Evolutionary conservation across 2,888 invertebrate genomes (phyloP), one percentile per base, ranked within the genome.

Genomic region (Nowickia ferox): DNA sequence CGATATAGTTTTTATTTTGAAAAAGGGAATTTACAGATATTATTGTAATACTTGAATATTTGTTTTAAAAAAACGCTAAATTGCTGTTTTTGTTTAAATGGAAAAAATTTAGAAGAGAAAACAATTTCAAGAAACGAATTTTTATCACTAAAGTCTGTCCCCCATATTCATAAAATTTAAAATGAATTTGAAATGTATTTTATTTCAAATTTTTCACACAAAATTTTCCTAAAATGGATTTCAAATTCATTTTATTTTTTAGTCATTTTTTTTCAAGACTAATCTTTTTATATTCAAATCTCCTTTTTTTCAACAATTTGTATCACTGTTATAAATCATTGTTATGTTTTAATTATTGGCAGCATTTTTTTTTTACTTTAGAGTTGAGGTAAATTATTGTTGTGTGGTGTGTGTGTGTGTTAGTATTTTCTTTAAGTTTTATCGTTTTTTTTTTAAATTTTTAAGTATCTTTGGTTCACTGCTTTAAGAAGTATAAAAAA

Each of bases 391-490:
- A 82, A 77, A 65, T 77, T 63, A 65, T 71, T 79, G 63, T 71
- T 85, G 53, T 66, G 17, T 74, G 55, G 57, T 79, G 6, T 40
- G 66, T 81, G 19, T 59, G 6, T 40, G 68, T 48, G 51, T 69
- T 46, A 22, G 30, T 66, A 51, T 76, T 11, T 68, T 68, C 15
- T 65, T 44, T 53, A 48, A 8, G 13, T 46, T 38, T 19, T 48
- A n/a, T 57, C 22, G 30, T 30, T 30, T n/a, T 57, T 42, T n/a
- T 65, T 72, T 57, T 30, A 38, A 19, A 19, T 46, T 81, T 83
- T 77, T 83, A 78, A 83, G 75, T 86, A 75, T 86, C 85, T 86
- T 86, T 86, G 85, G 85, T 83, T 79, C 74, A 71, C 83, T 86
- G 85, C 79, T 86, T 75, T 84, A 76, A 76, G 71, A 65, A 51